These are phyloP conservation scores for Orthosia cruda DNA, from an alignment of 2,888 invertebrate genomes.

Conservation along the genomic window DNA sequence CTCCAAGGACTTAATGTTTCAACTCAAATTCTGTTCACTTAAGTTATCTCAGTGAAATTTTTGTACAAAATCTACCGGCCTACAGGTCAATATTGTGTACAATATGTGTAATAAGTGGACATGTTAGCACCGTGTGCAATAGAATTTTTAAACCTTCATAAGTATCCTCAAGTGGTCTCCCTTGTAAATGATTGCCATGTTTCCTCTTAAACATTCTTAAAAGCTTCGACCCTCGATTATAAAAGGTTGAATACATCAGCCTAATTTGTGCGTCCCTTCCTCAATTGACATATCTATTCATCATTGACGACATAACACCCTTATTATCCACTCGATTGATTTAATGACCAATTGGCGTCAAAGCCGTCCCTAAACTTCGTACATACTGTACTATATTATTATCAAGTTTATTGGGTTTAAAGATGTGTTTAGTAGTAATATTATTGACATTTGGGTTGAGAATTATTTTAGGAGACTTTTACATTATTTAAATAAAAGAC, in stretches of 20 bases:
- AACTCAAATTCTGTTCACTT: no score
- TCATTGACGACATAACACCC: constrained; percentile 49
- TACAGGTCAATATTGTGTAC: neutral
- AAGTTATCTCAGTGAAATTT: no score
- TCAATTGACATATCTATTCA: constrained; percentile 34
- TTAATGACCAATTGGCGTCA: constrained; percentile 51
- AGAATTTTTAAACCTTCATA: neutral
- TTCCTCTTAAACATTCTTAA: neutral
- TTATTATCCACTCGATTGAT: constrained; percentile 45
- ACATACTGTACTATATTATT: neutral
- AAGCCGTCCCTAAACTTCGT: constrained; percentile 37
- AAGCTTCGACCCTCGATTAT: neutral
- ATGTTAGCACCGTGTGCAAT: neutral
- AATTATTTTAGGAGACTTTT: neutral
- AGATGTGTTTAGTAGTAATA: constrained; percentile 16
- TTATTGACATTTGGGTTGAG: constrained; percentile 9
- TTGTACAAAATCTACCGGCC: no score
- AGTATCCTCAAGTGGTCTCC: no score
- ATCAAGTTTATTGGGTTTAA: constrained; percentile 37
- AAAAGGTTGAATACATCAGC: constrained; percentile 30
- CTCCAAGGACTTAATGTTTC: no score
- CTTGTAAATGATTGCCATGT: no score
- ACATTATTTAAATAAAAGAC: neutral
- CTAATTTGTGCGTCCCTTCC: constrained; percentile 15
- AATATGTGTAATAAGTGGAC: no score